These are phyloP conservation scores for Trissolcus japonicus DNA, from an alignment of 2,888 invertebrate species.

Conservation along the genomic window DNA sequence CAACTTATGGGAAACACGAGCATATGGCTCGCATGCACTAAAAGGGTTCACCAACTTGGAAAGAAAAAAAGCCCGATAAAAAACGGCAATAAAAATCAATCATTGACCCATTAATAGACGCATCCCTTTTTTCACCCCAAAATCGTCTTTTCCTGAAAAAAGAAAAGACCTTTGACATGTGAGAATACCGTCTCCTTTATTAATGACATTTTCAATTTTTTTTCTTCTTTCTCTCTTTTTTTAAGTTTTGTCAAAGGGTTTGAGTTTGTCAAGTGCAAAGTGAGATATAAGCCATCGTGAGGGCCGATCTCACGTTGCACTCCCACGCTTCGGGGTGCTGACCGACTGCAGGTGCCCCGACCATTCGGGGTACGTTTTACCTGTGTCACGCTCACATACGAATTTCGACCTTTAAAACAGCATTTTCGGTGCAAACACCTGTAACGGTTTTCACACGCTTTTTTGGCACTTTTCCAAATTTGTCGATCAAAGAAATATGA, in stretches of 20 bases:
- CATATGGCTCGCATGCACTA: slow-evolving; percentile 27
- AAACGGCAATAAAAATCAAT: slow-evolving; percentile 21
- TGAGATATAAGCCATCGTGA: slow-evolving; percentile 62
- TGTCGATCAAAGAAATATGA: too few relatives aligned
- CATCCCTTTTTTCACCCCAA: slow-evolving; percentile 1
- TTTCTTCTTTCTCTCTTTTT: slow-evolving; percentile 7
- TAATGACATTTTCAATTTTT: slow-evolving; percentile 1
- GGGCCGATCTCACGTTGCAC: slow-evolving; percentile 70
- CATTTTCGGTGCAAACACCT: slow-evolving; percentile 33
- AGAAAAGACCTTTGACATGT: background rate
- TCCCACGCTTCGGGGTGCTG: slow-evolving; percentile 73
- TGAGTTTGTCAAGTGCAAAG: slow-evolving; percentile 49
- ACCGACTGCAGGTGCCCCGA: slow-evolving; percentile 54
- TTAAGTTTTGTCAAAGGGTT: slow-evolving; percentile 23
- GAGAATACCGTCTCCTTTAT: background rate
- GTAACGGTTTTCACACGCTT: slow-evolving; percentile 54
- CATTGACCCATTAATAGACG: slow-evolving; percentile 34
- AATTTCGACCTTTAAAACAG: slow-evolving; percentile 37
- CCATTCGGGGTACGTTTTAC: slow-evolving; percentile 38
- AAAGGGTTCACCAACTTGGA: slow-evolving; percentile 20
- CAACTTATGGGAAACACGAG: slow-evolving; percentile 35
- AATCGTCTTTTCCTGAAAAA: slow-evolving; percentile 24
- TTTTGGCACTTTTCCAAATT: too few relatives aligned
- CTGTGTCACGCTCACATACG: slow-evolving; percentile 37
- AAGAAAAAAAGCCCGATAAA: slow-evolving; percentile 4